phyloP scores from a whole-genome alignment of 2,113 vertebrate genomes.

The Progne subis region DNA sequence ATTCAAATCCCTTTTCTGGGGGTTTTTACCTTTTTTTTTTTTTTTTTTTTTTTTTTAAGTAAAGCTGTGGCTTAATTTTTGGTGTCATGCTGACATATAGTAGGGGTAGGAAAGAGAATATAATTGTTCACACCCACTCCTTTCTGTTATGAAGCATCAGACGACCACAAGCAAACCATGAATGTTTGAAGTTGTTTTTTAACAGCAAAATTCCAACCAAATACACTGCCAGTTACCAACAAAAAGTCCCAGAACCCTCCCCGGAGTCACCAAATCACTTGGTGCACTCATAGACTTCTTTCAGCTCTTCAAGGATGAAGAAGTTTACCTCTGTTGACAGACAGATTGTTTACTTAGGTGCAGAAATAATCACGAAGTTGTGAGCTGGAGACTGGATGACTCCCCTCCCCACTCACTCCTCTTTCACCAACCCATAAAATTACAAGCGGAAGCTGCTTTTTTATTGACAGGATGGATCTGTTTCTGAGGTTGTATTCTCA shows the following conservation, averaged over 20 bases:
- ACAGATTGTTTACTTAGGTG: neutral
- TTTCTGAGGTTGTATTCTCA: neutral
- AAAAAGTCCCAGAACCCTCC: neutral
- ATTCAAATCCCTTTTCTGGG: neutral
- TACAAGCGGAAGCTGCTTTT: neutral
- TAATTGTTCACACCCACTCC: neutral
- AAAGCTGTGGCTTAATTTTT: neutral
- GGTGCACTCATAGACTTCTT: neutral
- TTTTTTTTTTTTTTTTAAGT: neutral
- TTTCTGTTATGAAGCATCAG: neutral
- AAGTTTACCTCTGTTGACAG: neutral
- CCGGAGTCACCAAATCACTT: neutral
- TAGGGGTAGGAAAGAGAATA: neutral
- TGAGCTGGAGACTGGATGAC: neutral
- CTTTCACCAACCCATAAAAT: neutral
- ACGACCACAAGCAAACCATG: neutral
- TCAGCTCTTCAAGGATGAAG: neutral
- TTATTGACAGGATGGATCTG: neutral
- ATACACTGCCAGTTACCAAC: neutral
- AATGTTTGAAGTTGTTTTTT: neutral
- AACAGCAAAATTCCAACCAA: neutral
- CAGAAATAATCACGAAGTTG: neutral
- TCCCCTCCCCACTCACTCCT: neutral
- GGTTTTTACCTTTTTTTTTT: rapidly evolving
- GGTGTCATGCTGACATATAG: neutral